phyloP scores from a whole-genome alignment of 2,797 vertebrate genomes.

The Bradypodion ventrale region DNA sequence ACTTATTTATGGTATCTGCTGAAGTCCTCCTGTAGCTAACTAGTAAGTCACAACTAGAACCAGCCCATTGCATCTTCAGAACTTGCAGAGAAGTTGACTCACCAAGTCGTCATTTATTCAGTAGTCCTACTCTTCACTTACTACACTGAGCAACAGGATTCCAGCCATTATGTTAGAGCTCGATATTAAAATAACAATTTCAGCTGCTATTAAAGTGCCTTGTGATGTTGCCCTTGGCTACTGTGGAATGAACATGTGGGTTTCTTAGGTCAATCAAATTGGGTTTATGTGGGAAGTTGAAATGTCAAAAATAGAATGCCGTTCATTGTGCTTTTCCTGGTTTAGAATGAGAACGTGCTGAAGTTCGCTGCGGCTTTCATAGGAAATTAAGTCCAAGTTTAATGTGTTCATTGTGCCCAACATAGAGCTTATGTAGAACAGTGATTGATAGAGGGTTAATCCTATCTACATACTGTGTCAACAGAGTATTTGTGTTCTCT shows the following conservation, averaged over 20 bases:
- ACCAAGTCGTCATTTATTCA: too few species aligned
- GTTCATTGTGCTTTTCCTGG: not conserved
- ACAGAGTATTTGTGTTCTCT: not conserved
- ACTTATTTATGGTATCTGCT: not conserved
- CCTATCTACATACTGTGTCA: not conserved
- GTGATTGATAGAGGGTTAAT: not conserved
- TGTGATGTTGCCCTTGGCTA: constrained; percentile 11
- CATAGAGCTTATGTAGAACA: not conserved
- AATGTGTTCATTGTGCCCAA: constrained; percentile 17
- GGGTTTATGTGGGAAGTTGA: accelerated
- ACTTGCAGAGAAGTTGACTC: too few species aligned
- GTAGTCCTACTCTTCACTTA: too few species aligned
- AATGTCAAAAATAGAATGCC: not conserved
- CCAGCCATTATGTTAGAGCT: not conserved
- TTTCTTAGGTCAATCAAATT: constrained; percentile 6
- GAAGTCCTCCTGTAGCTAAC: too few species aligned
- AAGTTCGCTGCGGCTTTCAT: accelerated
- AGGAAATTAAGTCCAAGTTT: not conserved
- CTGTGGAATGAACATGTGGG: constrained; percentile 8
- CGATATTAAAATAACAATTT: not conserved
- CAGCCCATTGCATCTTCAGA: too few species aligned
- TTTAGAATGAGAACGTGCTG: not conserved
- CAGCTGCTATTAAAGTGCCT: not conserved
- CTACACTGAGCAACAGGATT: too few species aligned
- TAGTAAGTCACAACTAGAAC: too few species aligned